Evolutionary conservation across 2,888 invertebrate species (phyloP).

Genomic region (Drosophila paranaensis): DNA sequence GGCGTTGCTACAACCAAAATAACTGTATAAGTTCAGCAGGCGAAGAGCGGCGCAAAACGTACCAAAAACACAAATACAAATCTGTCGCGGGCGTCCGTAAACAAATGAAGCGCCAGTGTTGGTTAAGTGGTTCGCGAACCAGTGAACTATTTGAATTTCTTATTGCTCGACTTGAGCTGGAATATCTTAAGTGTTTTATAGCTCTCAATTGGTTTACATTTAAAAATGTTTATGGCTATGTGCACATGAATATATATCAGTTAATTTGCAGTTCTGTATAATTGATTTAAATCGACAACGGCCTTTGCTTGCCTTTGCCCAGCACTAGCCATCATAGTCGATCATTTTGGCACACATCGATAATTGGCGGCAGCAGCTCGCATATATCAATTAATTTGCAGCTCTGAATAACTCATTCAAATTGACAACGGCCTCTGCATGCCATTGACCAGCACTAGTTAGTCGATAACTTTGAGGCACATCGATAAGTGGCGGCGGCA

Average conservation of each 20-base stretch:
- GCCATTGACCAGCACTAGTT: constrained; percentile 20
- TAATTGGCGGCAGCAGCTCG: constrained; percentile 4
- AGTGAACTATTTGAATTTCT: not conserved
- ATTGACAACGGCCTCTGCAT: not conserved
- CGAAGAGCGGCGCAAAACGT: constrained; percentile 3
- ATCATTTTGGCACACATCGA: not conserved
- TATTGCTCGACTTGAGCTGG: not conserved
- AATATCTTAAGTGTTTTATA: not conserved
- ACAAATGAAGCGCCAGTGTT: constrained; percentile 4
- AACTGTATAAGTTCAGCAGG: constrained; percentile 50
- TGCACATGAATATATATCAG: not conserved
- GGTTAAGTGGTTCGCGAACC: not conserved
- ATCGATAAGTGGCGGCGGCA: constrained; percentile 10
- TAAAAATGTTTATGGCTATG: not conserved
- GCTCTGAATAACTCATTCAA: not conserved
- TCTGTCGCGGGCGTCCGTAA: constrained; percentile 33
- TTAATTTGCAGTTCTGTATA: not conserved
- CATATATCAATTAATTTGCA: not conserved
- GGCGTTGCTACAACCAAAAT: constrained; percentile 6
- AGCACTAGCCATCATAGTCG: not conserved
- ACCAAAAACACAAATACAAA: constrained; percentile 32
- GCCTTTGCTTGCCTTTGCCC: too few relatives aligned
- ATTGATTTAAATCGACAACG: too few relatives aligned
- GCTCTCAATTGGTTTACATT: not conserved
- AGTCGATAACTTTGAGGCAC: not conserved